Percentiles rank a stretch among this genome's conserved stretches.
Conservation (phyloP, 2,888 invertebrate genomes). For the Marasmarcha lunaedactyla region DNA sequence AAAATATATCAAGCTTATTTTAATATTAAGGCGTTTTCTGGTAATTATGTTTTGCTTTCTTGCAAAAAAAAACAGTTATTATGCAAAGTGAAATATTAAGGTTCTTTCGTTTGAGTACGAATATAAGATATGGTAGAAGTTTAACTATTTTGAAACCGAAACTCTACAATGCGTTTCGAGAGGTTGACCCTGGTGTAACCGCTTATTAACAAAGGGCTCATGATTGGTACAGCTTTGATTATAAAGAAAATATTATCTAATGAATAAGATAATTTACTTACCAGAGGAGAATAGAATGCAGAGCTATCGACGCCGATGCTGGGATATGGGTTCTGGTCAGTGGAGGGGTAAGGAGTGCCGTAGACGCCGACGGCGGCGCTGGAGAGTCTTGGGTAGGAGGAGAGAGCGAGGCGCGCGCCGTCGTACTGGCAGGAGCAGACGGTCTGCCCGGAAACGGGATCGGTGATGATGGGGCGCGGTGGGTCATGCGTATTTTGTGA, state of each 20-base stretch:
- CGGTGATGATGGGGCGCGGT: slow-evolving; percentile 91
- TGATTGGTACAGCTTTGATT: too few species aligned
- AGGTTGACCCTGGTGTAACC: not conserved
- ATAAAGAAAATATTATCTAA: too few species aligned
- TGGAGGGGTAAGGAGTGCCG: slow-evolving; percentile 88
- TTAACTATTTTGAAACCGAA: not conserved
- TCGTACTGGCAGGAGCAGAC: slow-evolving; percentile 96
- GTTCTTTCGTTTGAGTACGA: too few species aligned
- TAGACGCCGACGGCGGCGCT: slow-evolving; percentile 85
- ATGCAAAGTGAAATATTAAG: too few species aligned
- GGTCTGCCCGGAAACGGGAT: slow-evolving; percentile 92
- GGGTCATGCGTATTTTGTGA: too few species aligned
- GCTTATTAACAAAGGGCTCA: too few species aligned
- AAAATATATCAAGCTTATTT: too few species aligned
- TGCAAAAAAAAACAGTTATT: too few species aligned
- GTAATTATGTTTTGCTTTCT: too few species aligned
- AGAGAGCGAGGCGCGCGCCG: slow-evolving; percentile 85
- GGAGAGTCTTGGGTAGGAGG: slow-evolving; percentile 81
- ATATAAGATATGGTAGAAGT: too few species aligned
- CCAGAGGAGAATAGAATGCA: slow-evolving; percentile 95
- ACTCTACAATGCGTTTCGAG: not conserved
- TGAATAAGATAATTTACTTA: slow-evolving; percentile 66
- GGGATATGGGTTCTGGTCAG: slow-evolving; percentile 93
- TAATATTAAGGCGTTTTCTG: too few species aligned
- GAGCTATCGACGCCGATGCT: slow-evolving; percentile 94